A percentile compares a stretch with the other conserved stretches of the same genome.
These are phyloP conservation scores for Ciconia stormi DNA, from an alignment of 2,113 vertebrate genomes.

Conservation along the genomic window DNA sequence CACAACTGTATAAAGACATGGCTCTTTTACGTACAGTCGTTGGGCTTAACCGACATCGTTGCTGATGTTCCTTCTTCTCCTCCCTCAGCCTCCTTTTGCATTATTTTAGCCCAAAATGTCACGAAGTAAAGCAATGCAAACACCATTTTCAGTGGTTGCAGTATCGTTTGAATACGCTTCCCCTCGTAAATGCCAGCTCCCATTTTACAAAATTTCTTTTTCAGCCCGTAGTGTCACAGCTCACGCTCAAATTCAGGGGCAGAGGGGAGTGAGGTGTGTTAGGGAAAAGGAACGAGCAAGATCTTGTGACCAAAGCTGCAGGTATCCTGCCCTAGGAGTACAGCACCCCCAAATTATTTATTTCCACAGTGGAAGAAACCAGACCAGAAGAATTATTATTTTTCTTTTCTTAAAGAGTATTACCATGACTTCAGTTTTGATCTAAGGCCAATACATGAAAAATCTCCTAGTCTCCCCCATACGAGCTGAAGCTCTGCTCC, in stretches of 20 bases:
- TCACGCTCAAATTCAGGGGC: neutral
- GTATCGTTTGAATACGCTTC: neutral
- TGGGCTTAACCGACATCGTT: neutral
- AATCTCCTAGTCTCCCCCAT: neutral
- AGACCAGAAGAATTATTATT: neutral
- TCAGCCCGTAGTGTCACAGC: rapidly evolving
- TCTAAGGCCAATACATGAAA: neutral
- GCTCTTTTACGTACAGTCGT: rapidly evolving
- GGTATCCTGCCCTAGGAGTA: neutral
- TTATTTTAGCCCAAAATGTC: neutral
- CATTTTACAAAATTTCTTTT: neutral
- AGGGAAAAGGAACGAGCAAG: neutral
- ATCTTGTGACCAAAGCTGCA: neutral
- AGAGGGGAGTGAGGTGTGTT: neutral
- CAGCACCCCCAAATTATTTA: neutral
- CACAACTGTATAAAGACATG: rapidly evolving
- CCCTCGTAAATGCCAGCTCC: neutral
- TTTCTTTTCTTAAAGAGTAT: neutral
- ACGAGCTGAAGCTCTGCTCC: neutral
- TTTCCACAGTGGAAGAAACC: neutral
- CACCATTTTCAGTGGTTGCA: neutral
- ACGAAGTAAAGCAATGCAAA: neutral
- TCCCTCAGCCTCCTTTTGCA: neutral
- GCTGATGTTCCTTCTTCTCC: neutral
- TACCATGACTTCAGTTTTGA: neutral